Evolutionary conservation across 2,888 invertebrate species (phyloP).

Genomic region (Tenodera sinensis): DNA sequence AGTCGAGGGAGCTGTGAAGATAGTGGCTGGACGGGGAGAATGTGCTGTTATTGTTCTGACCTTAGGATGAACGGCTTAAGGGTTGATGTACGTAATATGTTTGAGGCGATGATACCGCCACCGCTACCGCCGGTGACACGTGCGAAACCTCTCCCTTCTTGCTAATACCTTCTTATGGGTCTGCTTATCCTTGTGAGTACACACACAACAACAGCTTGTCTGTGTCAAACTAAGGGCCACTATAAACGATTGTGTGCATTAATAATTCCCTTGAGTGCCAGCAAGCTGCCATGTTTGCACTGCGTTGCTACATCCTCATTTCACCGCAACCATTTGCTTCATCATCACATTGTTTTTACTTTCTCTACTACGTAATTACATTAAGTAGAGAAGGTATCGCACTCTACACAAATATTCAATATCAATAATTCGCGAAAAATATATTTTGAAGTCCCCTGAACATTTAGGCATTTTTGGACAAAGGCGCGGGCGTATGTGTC

Average conservation of each 20-base stretch:
- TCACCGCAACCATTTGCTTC: not conserved
- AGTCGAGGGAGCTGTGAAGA: not conserved
- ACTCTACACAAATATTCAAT: too few relatives aligned
- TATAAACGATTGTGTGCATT: not conserved
- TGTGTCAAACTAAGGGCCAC: not conserved
- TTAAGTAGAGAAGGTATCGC: too few relatives aligned
- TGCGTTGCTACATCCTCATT: not conserved
- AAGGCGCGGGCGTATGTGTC: too few relatives aligned
- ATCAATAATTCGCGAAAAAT: too few relatives aligned
- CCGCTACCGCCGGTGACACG: not conserved
- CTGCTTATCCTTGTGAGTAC: not conserved
- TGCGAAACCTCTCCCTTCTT: not conserved
- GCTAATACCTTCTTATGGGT: not conserved
- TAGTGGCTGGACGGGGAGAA: not conserved
- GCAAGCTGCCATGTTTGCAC: not conserved
- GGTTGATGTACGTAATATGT: conserved; percentile 10
- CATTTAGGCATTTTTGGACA: too few relatives aligned
- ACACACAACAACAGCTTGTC: not conserved
- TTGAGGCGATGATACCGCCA: not conserved
- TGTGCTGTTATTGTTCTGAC: conserved; percentile 11
- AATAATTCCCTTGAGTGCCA: not conserved
- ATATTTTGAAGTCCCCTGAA: too few relatives aligned
- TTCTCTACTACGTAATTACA: not conserved
- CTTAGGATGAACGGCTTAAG: conserved; percentile 1
- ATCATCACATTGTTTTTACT: not conserved